These are phyloP conservation scores for Atta cephalotes DNA, from an alignment of 1,140 invertebrate species.

Conservation along the genomic window DNA sequence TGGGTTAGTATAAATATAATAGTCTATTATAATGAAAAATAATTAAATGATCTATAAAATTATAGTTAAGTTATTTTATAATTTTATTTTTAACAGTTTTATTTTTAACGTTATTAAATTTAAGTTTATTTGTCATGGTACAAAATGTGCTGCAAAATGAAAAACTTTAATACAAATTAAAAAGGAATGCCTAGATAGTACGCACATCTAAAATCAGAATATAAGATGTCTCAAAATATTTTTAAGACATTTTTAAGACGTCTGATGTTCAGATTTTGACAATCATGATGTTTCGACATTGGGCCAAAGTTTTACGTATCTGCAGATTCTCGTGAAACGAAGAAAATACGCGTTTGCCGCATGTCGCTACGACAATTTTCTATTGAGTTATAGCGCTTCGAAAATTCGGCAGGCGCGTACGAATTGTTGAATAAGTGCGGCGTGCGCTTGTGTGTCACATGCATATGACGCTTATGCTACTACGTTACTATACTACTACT, in stretches of 20 bases:
- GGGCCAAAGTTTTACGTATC: too few relatives aligned
- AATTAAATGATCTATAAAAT: background rate
- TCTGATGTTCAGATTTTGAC: too few relatives aligned
- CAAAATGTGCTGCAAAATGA: too few relatives aligned
- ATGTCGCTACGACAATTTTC: background rate
- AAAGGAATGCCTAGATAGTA: too few relatives aligned
- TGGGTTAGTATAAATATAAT: conserved; percentile 86
- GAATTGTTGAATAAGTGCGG: background rate
- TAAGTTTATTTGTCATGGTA: background rate
- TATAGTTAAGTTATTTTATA: background rate
- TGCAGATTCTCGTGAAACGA: background rate
- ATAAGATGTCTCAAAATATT: too few relatives aligned
- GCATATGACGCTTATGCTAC: background rate
- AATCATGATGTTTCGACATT: too few relatives aligned
- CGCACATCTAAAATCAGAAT: too few relatives aligned
- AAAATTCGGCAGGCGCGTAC: background rate
- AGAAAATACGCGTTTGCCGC: background rate
- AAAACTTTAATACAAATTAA: too few relatives aligned
- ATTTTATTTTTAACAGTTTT: background rate
- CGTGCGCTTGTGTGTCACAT: background rate
- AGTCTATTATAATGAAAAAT: background rate
- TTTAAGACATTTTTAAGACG: too few relatives aligned
- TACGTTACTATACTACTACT: too few relatives aligned
- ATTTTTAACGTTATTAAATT: background rate
- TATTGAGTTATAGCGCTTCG: background rate